A percentile compares a stretch with the other conserved stretches of the same genome.
phyloP scores from a whole-genome alignment of 2,113 vertebrate species.

The Anolis sagrei region DNA sequence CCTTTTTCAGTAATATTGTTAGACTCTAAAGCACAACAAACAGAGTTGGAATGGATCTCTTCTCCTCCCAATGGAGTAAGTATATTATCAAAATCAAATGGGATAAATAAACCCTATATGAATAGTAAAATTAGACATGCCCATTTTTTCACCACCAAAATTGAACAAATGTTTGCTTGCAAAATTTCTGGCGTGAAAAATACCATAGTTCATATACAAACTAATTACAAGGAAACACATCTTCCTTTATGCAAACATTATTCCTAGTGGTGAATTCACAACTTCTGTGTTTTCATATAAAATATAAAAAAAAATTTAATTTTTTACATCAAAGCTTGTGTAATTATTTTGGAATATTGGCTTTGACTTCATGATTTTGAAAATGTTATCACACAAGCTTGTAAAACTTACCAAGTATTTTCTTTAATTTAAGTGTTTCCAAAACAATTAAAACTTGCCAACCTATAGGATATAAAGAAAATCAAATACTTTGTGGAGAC shows the following conservation, averaged over 20 bases:
- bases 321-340: slow-evolving; percentile 30
- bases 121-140: background rate
- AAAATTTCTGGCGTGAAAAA: slow-evolving; percentile 52
- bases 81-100: slow-evolving; percentile 48
- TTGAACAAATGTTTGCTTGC: slow-evolving; percentile 18
- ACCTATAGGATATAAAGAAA: slow-evolving; percentile 47
- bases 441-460: slow-evolving; percentile 54
- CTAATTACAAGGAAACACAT: slow-evolving; percentile 56
- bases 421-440: slow-evolving; percentile 54
- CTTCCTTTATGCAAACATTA: slow-evolving; percentile 55
- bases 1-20: slow-evolving; percentile 90
- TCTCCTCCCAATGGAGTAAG: slow-evolving; percentile 98
- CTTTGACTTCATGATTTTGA: slow-evolving; percentile 39
- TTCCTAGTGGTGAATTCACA: slow-evolving; percentile 34
- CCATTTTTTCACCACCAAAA: slow-evolving; percentile 30
- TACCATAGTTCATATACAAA: slow-evolving; percentile 30
- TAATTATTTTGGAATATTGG: slow-evolving; percentile 52
- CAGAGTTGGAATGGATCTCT: slow-evolving; percentile 98
- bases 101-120: background rate
- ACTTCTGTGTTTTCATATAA: slow-evolving; percentile 57
- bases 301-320: slow-evolving; percentile 42
- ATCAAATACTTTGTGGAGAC: slow-evolving; percentile 51
- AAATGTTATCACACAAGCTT: slow-evolving; percentile 53
- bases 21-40: slow-evolving; percentile 99
- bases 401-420: slow-evolving; percentile 51